Evolutionary conservation across 2,113 vertebrate genomes (phyloP).

Genomic region (Nycticorax nycticorax): DNA sequence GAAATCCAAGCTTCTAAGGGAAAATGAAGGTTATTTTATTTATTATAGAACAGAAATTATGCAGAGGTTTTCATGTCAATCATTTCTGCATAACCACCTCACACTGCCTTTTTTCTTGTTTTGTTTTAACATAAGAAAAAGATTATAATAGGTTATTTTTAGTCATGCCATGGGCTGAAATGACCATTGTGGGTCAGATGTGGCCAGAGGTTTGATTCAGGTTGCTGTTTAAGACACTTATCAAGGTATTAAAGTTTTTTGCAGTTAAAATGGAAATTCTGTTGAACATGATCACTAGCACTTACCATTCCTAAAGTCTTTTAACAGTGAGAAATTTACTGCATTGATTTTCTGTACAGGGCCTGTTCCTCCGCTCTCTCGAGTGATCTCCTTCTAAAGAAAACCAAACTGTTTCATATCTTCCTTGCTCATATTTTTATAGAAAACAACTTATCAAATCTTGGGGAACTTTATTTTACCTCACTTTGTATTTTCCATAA

Average conservation of each 20-base stretch:
- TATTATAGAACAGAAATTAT: not conserved
- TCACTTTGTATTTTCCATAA: not conserved
- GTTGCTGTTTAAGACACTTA: not conserved
- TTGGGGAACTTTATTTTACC: not conserved
- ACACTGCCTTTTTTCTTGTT: not conserved
- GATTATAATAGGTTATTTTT: not conserved
- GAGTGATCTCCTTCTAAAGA: not conserved
- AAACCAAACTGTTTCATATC: not conserved
- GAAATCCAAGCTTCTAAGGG: not conserved
- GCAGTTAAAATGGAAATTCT: not conserved
- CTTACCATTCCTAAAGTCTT: not conserved
- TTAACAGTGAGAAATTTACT: not conserved
- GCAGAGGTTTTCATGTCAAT: not conserved
- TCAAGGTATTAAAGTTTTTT: not conserved
- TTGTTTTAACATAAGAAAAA: not conserved
- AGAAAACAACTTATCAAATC: not conserved
- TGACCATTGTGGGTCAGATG: not conserved
- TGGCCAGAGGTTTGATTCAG: not conserved
- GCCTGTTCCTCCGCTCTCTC: not conserved
- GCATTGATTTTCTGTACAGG: not conserved
- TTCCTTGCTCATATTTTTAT: not conserved
- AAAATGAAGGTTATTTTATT: not conserved
- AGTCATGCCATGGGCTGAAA: not conserved
- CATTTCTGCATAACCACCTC: not conserved
- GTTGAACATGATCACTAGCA: not conserved